Evolutionary conservation across 2,113 vertebrate species (phyloP).

Genomic region (Ptyas mucosa): DNA sequence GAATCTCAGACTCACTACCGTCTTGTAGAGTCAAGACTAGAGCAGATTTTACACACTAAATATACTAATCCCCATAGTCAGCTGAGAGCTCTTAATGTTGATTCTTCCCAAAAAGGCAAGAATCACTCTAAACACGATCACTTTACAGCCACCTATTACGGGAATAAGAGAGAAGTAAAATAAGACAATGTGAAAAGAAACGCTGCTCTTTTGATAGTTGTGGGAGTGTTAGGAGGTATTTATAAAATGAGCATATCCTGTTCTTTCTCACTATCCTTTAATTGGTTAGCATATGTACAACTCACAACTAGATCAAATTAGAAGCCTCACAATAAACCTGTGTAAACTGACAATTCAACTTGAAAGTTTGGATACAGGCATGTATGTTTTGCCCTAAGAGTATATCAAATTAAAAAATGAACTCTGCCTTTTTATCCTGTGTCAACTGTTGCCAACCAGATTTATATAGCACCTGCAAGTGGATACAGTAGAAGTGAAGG

Average conservation of each 20-base stretch:
- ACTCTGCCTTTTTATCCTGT: background rate
- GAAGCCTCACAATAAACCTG: background rate
- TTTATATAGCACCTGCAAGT: background rate
- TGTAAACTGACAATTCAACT: background rate
- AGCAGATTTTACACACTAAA: background rate
- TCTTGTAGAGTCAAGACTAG: background rate
- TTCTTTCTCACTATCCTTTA: background rate
- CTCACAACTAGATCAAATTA: background rate
- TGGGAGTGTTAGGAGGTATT: background rate
- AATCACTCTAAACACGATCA: background rate
- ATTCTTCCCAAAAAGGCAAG: background rate
- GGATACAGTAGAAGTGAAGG: background rate
- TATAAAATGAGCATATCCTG: background rate
- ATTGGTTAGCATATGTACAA: background rate
- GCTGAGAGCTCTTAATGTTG: background rate
- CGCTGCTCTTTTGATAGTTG: background rate
- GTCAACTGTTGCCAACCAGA: background rate
- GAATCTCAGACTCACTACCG: background rate
- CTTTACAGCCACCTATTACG: background rate
- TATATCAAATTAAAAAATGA: background rate
- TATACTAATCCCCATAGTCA: background rate
- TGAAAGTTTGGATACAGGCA: background rate
- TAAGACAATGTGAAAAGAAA: background rate
- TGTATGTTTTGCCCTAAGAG: background rate
- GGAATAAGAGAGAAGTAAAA: background rate